Base-by-base conservation (phyloP, 2,113 vertebrate species). In the Amphiprion ocellaris region DNA sequence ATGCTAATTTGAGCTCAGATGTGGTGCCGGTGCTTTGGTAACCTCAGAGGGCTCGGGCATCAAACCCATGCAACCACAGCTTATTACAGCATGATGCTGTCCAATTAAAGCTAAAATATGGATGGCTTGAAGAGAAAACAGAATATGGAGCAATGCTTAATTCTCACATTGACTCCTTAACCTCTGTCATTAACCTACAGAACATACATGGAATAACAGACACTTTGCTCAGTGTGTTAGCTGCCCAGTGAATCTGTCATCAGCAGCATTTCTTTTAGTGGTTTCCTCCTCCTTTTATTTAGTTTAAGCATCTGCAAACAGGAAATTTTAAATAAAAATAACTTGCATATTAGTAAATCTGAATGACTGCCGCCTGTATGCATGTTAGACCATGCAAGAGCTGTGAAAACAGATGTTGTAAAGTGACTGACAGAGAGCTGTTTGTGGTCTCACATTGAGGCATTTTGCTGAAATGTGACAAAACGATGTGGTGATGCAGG, bases 1-100 rank as follows among this genome's bases (percentile, higher is more conserved):
- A 94, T 93, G 90, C 90, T 93, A 92, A 94, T 94, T 93, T 93
- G 81, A 83, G 70, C 81, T 88, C 81, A 83, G 87, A 90, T 91
- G 87, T 87, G 85, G 70, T 39, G 66, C 58, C 33, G 87, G 70
- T 89, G 89, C 77, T 86, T 86, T 23, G 67, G 79, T 86, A 89
- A 93, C 87, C 90, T 89, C 86, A 30, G 71, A 87, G 90, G 85
- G 49, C 62, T 69, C 23, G 79, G 89, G 76, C 87, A 83, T 88
- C 88, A 89, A 89, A 89, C 76, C 83, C 58, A 24, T 69, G 85
- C 80, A 84, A 68, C 77, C 67, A 47, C 67, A 53, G 75, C 78
- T 87, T 87, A 90, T 90, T 89, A 81, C 82, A 68, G 80, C 79
- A 55, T 54, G 59, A 79, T 41, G 82, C 73, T 39, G 86, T 86